A percentile compares a stretch with the other conserved stretches of the same genome.
phyloP scores from a whole-genome alignment of 2,888 invertebrate species.

The Zeuzera pyrina region DNA sequence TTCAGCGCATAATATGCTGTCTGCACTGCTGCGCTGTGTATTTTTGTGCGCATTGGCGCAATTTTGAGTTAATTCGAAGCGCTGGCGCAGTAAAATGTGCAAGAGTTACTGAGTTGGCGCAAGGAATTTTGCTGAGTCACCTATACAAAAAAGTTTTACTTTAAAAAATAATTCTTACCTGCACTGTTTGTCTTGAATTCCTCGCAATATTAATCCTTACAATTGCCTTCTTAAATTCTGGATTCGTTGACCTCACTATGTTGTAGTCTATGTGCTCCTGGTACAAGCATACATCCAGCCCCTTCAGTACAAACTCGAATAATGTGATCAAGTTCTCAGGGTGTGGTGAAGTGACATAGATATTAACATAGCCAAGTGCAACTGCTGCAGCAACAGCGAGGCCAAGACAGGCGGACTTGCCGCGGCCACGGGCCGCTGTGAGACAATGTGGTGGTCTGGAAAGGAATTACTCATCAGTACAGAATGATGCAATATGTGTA shows the following conservation, averaged over 20 bases:
- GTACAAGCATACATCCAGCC: conserved; percentile 93
- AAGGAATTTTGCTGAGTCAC: too few relatives aligned
- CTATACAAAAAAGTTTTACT: too few relatives aligned
- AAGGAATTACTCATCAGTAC: background rate
- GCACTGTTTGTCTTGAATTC: conserved; percentile 94
- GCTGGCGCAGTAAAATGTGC: too few relatives aligned
- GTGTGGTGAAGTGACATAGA: conserved; percentile 97
- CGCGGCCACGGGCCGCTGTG: conserved; percentile 96
- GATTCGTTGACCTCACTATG: conserved; percentile 94
- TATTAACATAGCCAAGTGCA: conserved; percentile 90
- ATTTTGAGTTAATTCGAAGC: too few relatives aligned
- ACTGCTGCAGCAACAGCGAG: conserved; percentile 91
- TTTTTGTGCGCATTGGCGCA: too few relatives aligned
- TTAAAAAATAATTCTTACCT: conserved; percentile 62
- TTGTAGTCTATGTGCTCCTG: conserved; percentile 97
- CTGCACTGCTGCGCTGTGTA: too few relatives aligned
- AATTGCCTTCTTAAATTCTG: conserved; percentile 96
- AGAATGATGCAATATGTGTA: background rate
- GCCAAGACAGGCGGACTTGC: conserved; percentile 98
- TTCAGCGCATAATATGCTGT: too few relatives aligned
- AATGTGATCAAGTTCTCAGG: conserved; percentile 98
- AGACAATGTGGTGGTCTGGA: conserved; percentile 91
- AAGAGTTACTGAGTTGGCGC: too few relatives aligned
- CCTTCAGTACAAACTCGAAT: conserved; percentile 97
- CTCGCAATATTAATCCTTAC: conserved; percentile 93